phyloP scores from a whole-genome alignment of 2,888 invertebrate genomes.

The Mantis religiosa region DNA sequence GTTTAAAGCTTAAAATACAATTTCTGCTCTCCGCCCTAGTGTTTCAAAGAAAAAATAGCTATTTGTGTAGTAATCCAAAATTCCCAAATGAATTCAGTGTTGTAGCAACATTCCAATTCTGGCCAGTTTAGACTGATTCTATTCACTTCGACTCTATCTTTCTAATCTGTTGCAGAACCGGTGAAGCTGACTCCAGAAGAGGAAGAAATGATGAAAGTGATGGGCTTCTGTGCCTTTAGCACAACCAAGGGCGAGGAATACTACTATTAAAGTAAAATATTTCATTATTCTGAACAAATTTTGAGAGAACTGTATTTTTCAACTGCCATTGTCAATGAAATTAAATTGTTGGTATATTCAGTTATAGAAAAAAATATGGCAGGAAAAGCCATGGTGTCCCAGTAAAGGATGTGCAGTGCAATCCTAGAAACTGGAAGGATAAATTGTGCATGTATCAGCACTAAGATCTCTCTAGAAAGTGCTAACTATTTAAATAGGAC shows the following conservation, averaged over 20 bases:
- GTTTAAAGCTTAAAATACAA: too few relatives aligned
- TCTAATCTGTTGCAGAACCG: background rate
- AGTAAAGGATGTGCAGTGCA: too few relatives aligned
- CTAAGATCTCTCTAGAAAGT: too few relatives aligned
- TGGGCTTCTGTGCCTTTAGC: background rate
- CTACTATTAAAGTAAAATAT: background rate
- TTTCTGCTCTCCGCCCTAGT: too few relatives aligned
- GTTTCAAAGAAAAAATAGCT: too few relatives aligned
- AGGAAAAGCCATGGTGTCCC: too few relatives aligned
- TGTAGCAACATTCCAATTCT: background rate
- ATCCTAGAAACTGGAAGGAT: too few relatives aligned
- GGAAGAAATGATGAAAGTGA: background rate
- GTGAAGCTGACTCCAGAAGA: conserved; percentile 27
- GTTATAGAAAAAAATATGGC: too few relatives aligned
- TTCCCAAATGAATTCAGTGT: background rate
- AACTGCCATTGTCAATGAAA: too few relatives aligned
- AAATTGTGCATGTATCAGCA: too few relatives aligned
- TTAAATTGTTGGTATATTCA: too few relatives aligned
- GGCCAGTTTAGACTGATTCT: background rate
- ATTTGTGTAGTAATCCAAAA: background rate
- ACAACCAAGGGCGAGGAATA: background rate
- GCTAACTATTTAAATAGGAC: too few relatives aligned
- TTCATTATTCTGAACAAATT: background rate
- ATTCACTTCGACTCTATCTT: background rate
- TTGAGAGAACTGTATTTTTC: background rate